A percentile compares a stretch with the other conserved stretches of the same genome.
Evolutionary conservation across 1,140 invertebrate species (phyloP).

Genomic region (Drosophila pachea): DNA sequence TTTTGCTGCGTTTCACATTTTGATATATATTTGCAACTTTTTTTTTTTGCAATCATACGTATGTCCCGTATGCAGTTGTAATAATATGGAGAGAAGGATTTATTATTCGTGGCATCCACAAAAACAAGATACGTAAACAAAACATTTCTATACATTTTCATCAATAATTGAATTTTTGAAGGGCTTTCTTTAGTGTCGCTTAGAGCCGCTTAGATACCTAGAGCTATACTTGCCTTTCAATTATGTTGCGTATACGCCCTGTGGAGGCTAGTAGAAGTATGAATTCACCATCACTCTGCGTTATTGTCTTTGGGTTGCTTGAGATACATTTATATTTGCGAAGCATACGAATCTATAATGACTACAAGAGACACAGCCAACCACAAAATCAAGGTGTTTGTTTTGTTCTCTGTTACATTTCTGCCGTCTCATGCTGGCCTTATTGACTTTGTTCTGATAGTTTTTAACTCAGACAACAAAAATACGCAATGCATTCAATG

Average conservation of each 20-base stretch:
- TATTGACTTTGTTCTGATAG: constrained; percentile 52
- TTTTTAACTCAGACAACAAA: constrained; percentile 52
- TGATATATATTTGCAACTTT: not conserved
- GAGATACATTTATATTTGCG: constrained; percentile 21
- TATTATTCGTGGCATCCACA: too few species aligned
- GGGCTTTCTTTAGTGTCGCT: too few species aligned
- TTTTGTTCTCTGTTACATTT: constrained; percentile 18
- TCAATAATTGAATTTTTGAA: too few species aligned
- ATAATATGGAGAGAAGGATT: too few species aligned
- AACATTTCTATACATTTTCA: too few species aligned
- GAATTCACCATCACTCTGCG: constrained; percentile 25
- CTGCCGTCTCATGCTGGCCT: constrained; percentile 34
- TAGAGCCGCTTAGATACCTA: too few species aligned
- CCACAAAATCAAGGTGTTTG: constrained; percentile 38
- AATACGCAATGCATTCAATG: constrained; percentile 26
- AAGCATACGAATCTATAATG: constrained; percentile 19
- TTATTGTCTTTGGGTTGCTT: constrained; percentile 22
- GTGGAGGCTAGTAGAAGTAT: constrained; percentile 9
- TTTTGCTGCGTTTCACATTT: not conserved
- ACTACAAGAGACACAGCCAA: constrained; percentile 7
- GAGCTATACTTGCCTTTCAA: too few species aligned
- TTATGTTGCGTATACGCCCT: constrained; percentile 30
- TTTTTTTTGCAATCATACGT: not conserved
- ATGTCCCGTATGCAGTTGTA: too few species aligned
- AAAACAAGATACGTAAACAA: too few species aligned